Conservation (phyloP, 2,888 invertebrate genomes). For the Limnephilus auricula region DNA sequence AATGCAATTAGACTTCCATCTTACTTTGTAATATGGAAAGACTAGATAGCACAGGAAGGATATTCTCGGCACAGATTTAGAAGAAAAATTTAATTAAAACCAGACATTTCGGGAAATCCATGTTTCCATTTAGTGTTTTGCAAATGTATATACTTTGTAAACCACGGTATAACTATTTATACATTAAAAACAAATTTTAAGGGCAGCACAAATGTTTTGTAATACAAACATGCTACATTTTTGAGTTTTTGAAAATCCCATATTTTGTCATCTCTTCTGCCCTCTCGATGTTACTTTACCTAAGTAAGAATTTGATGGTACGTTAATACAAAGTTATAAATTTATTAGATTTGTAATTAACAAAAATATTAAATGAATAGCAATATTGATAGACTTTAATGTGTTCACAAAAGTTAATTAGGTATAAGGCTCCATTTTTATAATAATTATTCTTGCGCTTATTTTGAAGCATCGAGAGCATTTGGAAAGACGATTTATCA, state of each 20-base stretch:
- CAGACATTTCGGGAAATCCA: no score
- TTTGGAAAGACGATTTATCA: background rate
- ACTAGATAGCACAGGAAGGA: background rate
- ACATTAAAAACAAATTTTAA: background rate
- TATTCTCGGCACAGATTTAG: background rate
- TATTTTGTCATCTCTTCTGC: background rate
- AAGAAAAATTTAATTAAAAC: background rate
- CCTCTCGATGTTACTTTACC: background rate
- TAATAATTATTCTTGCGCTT: background rate
- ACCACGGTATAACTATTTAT: background rate
- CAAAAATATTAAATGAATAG: slow-evolving; percentile 9
- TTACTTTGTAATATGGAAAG: no score
- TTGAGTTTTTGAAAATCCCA: background rate
- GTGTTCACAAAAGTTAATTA: slow-evolving; percentile 34
- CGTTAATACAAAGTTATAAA: background rate
- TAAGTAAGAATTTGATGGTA: background rate
- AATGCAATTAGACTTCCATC: background rate
- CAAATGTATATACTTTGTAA: background rate
- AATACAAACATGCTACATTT: background rate
- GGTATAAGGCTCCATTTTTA: background rate
- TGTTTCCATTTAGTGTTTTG: background rate
- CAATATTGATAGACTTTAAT: slow-evolving; percentile 19
- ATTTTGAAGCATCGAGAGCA: background rate
- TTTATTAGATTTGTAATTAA: background rate
- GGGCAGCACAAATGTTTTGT: slow-evolving; percentile 2